Percentiles rank a stretch among this genome's conserved stretches.
Conservation (phyloP, 2,888 invertebrate genomes). For the Cheilosia pagana region DNA sequence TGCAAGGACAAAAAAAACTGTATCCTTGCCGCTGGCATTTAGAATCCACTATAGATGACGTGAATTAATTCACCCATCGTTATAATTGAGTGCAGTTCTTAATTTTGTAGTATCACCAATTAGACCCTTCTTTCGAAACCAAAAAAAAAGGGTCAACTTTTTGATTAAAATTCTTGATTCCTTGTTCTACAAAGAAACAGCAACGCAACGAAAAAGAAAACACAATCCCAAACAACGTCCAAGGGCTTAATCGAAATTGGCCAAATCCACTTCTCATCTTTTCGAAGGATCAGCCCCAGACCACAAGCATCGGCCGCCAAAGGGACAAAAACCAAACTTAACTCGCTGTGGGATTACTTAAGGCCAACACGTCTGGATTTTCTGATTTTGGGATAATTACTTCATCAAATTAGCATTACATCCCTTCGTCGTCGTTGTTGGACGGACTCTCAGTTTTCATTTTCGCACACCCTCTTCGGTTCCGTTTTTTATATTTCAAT, state of each 20-base stretch:
- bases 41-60: slow-evolving; percentile 30
- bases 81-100: slow-evolving; percentile 74
- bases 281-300: slow-evolving; percentile 21
- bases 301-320: slow-evolving; percentile 19
- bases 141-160: slow-evolving; percentile 68
- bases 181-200: slow-evolving; percentile 41
- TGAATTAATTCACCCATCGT: slow-evolving; percentile 69
- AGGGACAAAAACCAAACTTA: slow-evolving; percentile 45
- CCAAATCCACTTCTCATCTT: slow-evolving; percentile 65
- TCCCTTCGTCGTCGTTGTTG: slow-evolving; percentile 47
- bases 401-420: slow-evolving; percentile 75
- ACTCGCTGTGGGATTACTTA: slow-evolving; percentile 58
- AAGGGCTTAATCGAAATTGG: slow-evolving; percentile 67
- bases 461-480: slow-evolving; percentile 8
- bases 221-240: slow-evolving; percentile 20
- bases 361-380: slow-evolving; percentile 69
- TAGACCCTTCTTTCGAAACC: slow-evolving; percentile 50
- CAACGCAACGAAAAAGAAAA: background rate
- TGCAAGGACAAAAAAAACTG: background rate
- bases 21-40: slow-evolving; percentile 56
- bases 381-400: slow-evolving; percentile 73
- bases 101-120: slow-evolving; percentile 74
- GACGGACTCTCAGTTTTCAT: slow-evolving; percentile 41
- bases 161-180: slow-evolving; percentile 75
- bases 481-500: slow-evolving; percentile 45